phyloP scores from a whole-genome alignment of 2,797 vertebrate species.

The Lutjanus argentimaculatus region DNA sequence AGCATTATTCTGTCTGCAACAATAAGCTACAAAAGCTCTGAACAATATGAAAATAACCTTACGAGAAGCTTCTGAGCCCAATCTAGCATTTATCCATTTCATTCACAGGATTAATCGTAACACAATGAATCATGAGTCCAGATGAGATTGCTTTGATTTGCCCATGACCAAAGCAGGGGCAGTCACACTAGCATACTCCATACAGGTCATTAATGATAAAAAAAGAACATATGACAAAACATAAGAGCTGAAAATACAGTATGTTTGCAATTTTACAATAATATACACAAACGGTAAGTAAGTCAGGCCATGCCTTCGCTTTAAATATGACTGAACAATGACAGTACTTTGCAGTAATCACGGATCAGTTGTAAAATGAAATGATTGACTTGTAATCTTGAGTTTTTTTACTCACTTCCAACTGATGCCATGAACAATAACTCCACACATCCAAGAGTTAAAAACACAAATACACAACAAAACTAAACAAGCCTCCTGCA shows the following conservation, averaged over 20 bases:
- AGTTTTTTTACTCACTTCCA: constrained; percentile 24
- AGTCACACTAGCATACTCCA: constrained; percentile 54
- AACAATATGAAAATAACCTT: constrained; percentile 80
- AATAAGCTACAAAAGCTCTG: constrained; percentile 79
- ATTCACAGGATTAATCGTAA: constrained; percentile 70
- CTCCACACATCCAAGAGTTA: constrained; percentile 36
- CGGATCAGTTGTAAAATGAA: constrained; percentile 63
- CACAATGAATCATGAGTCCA: constrained; percentile 56
- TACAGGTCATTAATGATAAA: constrained; percentile 58
- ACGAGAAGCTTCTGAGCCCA: constrained; percentile 70
- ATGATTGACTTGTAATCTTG: constrained; percentile 62
- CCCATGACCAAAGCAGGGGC: constrained; percentile 54
- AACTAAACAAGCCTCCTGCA: constrained; percentile 14
- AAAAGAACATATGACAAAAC: constrained; percentile 51
- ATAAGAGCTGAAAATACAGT: constrained; percentile 75
- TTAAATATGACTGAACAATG: constrained; percentile 55
- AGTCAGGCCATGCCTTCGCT: constrained; percentile 56
- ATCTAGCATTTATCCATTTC: constrained; percentile 62
- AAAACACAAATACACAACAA: constrained; percentile 47
- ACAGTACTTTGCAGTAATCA: constrained; percentile 51
- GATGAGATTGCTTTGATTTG: constrained; percentile 62
- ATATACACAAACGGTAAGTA: constrained; percentile 67
- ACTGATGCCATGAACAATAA: constrained; percentile 40
- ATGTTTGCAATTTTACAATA: constrained; percentile 78
- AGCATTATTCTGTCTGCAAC: constrained; percentile 78